phyloP scores from a whole-genome alignment of 2,797 vertebrate species.

The Pipistrellus nathusii region DNA sequence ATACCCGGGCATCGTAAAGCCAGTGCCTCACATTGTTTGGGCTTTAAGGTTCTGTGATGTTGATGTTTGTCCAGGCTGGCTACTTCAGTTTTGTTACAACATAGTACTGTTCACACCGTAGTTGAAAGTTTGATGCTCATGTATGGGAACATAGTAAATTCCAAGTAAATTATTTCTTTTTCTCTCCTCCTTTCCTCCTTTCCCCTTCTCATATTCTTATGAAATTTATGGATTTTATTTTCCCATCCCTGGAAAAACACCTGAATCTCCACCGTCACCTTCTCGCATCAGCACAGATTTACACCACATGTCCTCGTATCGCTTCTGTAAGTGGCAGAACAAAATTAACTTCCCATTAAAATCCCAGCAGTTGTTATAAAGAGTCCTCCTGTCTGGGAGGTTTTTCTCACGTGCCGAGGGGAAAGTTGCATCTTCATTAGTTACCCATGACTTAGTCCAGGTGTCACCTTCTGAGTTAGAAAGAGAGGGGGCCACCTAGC shows the following conservation, averaged over 20 bases:
- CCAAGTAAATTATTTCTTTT: neutral
- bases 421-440: constrained; percentile 82
- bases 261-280: neutral
- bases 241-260: neutral
- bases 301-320: neutral
- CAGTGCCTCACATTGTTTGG: neutral
- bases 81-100: neutral
- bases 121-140: neutral
- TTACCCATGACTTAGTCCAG: constrained; percentile 86
- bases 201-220: neutral
- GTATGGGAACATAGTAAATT: neutral
- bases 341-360: constrained; percentile 34
- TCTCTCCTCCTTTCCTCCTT: neutral
- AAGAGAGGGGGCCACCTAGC: constrained; percentile 71
- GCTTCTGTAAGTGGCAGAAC: neutral
- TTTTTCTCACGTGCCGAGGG: constrained; percentile 62
- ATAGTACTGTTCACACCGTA: neutral
- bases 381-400: neutral
- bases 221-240: constrained; percentile 4
- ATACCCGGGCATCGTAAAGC: neutral
- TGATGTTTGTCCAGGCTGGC: neutral
- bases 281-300: neutral
- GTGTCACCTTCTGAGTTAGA: constrained; percentile 80
- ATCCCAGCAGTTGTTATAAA: neutral
- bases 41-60: neutral